A percentile compares a stretch with the other conserved stretches of the same genome.
These are phyloP conservation scores for Orchesellides sinensis DNA, from an alignment of 2,888 invertebrate genomes.

Conservation along the genomic window DNA sequence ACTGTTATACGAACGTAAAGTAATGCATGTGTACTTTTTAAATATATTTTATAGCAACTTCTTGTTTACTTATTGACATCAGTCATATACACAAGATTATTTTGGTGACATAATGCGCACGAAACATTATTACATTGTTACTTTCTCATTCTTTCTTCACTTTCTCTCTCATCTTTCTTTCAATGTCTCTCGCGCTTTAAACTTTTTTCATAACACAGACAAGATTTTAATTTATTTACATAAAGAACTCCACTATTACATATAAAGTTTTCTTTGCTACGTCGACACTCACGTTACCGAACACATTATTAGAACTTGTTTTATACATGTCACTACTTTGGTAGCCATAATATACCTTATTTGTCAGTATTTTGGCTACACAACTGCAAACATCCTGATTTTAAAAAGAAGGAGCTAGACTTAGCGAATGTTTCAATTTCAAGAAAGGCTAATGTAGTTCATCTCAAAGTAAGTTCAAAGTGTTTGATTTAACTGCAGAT, in stretches of 20 bases:
- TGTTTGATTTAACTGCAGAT: no score
- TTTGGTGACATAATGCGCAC: conserved; percentile 51
- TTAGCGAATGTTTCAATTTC: no score
- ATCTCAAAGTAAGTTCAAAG: no score
- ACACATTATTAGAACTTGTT: conserved; percentile 2
- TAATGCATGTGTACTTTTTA: background rate
- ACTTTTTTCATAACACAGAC: conserved; percentile 59
- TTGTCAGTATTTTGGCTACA: no score
- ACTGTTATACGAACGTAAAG: background rate
- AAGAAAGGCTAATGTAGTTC: no score
- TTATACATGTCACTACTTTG: background rate
- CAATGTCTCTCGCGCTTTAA: no score
- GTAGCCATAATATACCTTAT: no score
- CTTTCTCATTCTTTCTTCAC: background rate
- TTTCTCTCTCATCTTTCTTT: background rate
- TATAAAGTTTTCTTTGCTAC: background rate
- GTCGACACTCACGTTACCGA: conserved; percentile 5
- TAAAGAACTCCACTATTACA: conserved; percentile 2
- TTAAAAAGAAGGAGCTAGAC: no score
- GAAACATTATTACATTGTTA: conserved; percentile 30
- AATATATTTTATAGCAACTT: conserved; percentile 4
- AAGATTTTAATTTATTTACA: conserved; percentile 49
- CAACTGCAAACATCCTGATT: no score
- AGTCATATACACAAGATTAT: conserved; percentile 59
- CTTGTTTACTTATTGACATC: conserved; percentile 46